These are phyloP conservation scores for Fissipunctia ypsillon DNA, from an alignment of 2,888 invertebrate genomes.

Conservation along the genomic window DNA sequence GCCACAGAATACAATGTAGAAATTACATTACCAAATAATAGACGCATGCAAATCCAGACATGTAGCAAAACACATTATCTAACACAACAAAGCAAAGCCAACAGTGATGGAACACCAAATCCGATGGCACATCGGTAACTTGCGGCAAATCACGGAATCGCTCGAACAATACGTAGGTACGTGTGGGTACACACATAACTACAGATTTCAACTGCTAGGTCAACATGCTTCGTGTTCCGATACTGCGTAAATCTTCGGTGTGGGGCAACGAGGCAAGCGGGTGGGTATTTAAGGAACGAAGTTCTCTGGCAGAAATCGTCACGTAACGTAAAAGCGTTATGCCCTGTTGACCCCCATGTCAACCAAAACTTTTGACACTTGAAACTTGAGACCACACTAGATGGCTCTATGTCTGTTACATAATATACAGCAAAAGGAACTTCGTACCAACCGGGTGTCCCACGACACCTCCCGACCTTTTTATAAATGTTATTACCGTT, in stretches of 20 bases:
- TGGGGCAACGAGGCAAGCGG: constrained; percentile 66
- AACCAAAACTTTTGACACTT: too few species aligned
- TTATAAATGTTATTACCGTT: too few species aligned
- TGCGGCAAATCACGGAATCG: constrained; percentile 58
- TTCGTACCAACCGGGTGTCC: too few species aligned
- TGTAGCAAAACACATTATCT: constrained; percentile 23
- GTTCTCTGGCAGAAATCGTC: too few species aligned
- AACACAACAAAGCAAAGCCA: constrained; percentile 31
- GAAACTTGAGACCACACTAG: too few species aligned
- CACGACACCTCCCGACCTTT: too few species aligned
- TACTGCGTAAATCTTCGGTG: constrained; percentile 81
- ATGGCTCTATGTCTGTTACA: too few species aligned
- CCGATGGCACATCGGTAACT: constrained; percentile 46
- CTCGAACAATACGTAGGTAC: constrained; percentile 58
- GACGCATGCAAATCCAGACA: constrained; percentile 1
- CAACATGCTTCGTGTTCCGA: constrained; percentile 80
- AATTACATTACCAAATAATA: constrained; percentile 10
- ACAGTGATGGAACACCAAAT: constrained; percentile 29
- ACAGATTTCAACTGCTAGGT: constrained; percentile 76
- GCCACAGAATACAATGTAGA: neutral
- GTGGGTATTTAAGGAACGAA: too few species aligned
- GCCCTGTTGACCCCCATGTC: too few species aligned
- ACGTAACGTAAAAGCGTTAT: too few species aligned
- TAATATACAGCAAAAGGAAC: too few species aligned
- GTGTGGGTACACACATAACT: constrained; percentile 72